phyloP scores from a whole-genome alignment of 2,888 invertebrate species.

The Pyralis farinalis region DNA sequence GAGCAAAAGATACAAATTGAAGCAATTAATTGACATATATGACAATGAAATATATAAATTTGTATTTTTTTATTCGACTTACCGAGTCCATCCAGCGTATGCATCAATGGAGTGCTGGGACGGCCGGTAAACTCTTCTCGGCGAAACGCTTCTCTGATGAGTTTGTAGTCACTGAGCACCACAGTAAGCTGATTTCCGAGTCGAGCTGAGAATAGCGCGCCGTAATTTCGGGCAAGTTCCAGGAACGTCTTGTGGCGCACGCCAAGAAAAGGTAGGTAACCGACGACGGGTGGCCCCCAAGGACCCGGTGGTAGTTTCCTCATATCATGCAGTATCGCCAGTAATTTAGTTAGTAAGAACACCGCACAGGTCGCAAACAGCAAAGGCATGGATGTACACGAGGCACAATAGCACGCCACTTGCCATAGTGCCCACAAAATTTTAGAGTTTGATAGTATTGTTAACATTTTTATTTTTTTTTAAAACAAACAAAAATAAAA shows the following conservation, averaged over 20 bases:
- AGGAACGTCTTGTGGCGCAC: slow-evolving; percentile 89
- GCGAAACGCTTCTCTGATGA: slow-evolving; percentile 92
- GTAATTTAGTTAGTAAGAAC: slow-evolving; percentile 70
- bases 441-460: slow-evolving; percentile 66
- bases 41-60: too few species aligned
- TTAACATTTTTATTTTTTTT: slow-evolving; percentile 52
- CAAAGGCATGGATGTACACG: slow-evolving; percentile 58
- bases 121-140: slow-evolving; percentile 94
- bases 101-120: slow-evolving; percentile 92
- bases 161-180: slow-evolving; percentile 92
- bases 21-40: too few species aligned
- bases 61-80: slow-evolving; percentile 59
- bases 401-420: slow-evolving; percentile 66
- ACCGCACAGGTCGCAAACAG: slow-evolving; percentile 71
- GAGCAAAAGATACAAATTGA: too few species aligned
- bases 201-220: slow-evolving; percentile 89
- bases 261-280: slow-evolving; percentile 91
- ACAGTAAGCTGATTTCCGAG: slow-evolving; percentile 92
- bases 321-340: slow-evolving; percentile 61
- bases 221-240: slow-evolving; percentile 88
- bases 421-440: slow-evolving; percentile 78
- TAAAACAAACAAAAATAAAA: slow-evolving; percentile 28
- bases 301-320: slow-evolving; percentile 91
- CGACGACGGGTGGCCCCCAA: slow-evolving; percentile 92
- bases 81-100: slow-evolving; percentile 94